Evolutionary conservation across 1,140 invertebrate species (phyloP), one percentile per base, ranked within the genome.

Genomic region (Lethocerus indicus): DNA sequence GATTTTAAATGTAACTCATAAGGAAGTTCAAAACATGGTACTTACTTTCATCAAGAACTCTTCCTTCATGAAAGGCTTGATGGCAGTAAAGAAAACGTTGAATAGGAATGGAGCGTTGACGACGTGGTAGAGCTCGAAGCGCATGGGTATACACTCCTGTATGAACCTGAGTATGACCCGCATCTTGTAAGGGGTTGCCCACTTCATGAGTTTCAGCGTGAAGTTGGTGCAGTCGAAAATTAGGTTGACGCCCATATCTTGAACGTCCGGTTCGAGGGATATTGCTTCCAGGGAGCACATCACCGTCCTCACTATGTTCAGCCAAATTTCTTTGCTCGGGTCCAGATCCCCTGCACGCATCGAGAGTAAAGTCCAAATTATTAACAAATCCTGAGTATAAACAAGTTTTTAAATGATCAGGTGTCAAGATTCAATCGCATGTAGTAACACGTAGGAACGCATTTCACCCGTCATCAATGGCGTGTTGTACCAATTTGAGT

Each of bases 31-130:
- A 25, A 16, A 20, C 7, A 28, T 26, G 36, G 3, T 27, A 51
- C 23, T 49, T 52, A 56, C 57, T 50, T 57, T 58, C 29, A 35
- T 41, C 26, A 32, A 46, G n/a, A 56, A 51, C 27, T 50, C 55
- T 37, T 58, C 55, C 14, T 41, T 49, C 46, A 58, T 49, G 37
- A 58, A 57, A 23, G 55, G 53, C 32, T 54, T 58, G n/a, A 58
- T 6, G 13, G 50, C 51, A 2, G 51, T 29, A 26, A 28, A 54
- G 50, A 57, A 55, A 13, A 54, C 26, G 37, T 51, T 55, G 29
- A 57, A 58, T 24, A 54, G 41, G 4, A 51, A 29, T 5, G 57
- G 57, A 29, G 53, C 49, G 32, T 58, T 58, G 12, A 53, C 50
- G 18, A 56, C 36, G 36, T 58, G 55, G 23, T 57, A 49, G 3